Conservation (phyloP, 2,113 vertebrate genomes). For the Colinus virginianus region DNA sequence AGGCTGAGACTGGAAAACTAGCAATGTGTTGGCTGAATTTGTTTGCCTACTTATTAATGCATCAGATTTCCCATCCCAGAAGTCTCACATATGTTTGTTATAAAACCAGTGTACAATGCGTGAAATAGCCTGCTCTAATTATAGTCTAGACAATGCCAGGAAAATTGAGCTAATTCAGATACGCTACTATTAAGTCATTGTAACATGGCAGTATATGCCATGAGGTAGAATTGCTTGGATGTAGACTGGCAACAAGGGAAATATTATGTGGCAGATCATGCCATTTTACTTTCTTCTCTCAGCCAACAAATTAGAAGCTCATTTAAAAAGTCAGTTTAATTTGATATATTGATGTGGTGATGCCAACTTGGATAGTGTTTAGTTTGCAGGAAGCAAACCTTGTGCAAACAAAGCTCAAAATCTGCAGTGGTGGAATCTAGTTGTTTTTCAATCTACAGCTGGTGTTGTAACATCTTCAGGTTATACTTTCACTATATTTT, state of each 20-base stretch:
- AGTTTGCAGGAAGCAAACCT: neutral
- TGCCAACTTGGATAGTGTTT: neutral
- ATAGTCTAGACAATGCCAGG: neutral
- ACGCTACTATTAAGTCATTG: neutral
- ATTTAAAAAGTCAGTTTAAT: slow-evolving; percentile 1
- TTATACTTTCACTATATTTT: neutral
- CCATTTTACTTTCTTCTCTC: neutral
- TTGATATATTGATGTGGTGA: neutral
- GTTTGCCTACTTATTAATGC: neutral
- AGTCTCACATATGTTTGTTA: slow-evolving; percentile 1
- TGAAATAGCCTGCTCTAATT: slow-evolving; percentile 13
- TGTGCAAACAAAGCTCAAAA: neutral
- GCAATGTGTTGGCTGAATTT: neutral
- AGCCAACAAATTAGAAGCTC: neutral
- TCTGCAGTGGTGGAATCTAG: neutral
- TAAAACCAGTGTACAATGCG: neutral
- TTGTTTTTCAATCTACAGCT: neutral
- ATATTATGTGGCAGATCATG: neutral
- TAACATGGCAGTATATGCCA: neutral
- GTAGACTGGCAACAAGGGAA: neutral
- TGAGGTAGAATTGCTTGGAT: neutral
- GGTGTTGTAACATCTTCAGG: neutral
- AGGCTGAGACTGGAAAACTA: neutral
- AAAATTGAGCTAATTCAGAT: neutral
- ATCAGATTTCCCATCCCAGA: neutral